Percentiles rank a stretch among this genome's conserved stretches.
Conservation (phyloP, 2,113 vertebrate genomes). For the Ptilorrhoa leucosticta region DNA sequence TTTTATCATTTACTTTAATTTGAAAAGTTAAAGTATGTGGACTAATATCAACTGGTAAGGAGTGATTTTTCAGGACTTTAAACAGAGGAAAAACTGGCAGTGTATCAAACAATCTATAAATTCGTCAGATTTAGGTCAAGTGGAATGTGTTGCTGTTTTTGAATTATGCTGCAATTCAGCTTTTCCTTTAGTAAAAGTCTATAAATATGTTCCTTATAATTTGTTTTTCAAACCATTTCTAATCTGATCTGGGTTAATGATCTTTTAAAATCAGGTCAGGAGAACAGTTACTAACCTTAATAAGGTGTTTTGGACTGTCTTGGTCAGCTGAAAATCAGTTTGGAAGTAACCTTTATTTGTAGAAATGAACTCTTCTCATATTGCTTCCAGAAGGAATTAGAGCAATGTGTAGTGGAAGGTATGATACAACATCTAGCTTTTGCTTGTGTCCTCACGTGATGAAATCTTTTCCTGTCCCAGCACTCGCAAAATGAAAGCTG, state of each 20-base stretch:
- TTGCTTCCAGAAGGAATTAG: background rate
- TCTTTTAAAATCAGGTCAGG: background rate
- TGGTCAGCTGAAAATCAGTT: background rate
- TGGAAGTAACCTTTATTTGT: background rate
- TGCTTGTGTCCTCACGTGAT: fast-evolving
- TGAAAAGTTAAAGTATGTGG: background rate
- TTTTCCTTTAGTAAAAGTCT: background rate
- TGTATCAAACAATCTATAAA: background rate
- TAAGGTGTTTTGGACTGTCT: background rate
- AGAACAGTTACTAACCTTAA: background rate
- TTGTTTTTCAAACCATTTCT: background rate
- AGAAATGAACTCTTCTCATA: background rate
- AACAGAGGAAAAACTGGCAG: background rate
- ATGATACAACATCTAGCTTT: fast-evolving
- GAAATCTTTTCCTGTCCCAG: background rate
- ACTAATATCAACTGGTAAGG: background rate
- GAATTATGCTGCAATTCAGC: background rate
- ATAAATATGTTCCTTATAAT: background rate
- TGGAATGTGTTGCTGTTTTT: background rate
- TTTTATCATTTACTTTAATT: background rate
- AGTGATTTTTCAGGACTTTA: background rate
- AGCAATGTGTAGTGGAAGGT: background rate
- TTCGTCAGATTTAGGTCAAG: background rate
- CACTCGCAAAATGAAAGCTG: background rate
- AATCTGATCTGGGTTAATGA: background rate